phyloP scores from a whole-genome alignment of 2,797 vertebrate genomes.

The Acridotheres tristis region DNA sequence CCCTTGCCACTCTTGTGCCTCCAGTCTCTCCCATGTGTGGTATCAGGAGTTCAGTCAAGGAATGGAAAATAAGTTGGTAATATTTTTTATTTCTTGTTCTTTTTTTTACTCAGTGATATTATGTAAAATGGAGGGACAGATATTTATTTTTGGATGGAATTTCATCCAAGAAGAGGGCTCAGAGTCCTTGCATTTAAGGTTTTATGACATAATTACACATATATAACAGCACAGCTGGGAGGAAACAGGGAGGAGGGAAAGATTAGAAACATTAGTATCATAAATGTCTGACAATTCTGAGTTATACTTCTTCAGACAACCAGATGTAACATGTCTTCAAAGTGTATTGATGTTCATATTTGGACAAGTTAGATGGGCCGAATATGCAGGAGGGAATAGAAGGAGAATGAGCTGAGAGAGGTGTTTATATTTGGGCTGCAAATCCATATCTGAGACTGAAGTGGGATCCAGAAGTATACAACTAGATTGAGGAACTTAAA shows the following conservation, averaged over 20 bases:
- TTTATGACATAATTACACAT: not conserved
- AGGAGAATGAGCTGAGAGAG: not conserved
- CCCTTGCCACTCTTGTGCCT: fast-evolving
- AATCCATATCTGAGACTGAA: not conserved
- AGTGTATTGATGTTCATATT: not conserved
- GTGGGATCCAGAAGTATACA: not conserved
- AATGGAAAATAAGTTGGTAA: not conserved
- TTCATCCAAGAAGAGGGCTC: not conserved
- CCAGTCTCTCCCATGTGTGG: fast-evolving
- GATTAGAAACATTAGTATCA: not conserved
- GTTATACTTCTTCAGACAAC: not conserved
- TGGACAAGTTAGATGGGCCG: not conserved
- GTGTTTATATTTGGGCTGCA: not conserved
- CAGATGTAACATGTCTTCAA: not conserved
- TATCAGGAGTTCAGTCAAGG: not conserved
- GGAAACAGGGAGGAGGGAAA: not conserved
- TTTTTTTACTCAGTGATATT: not conserved
- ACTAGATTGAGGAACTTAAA: not conserved
- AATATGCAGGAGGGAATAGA: not conserved
- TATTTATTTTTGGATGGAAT: not conserved
- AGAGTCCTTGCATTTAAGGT: not conserved
- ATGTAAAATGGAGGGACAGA: not conserved
- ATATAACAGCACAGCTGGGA: not conserved
- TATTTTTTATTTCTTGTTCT: not conserved
- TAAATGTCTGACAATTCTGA: not conserved